Evolutionary conservation across 2,797 vertebrate genomes (phyloP).

Genomic region (Babyrousa celebensis): DNA sequence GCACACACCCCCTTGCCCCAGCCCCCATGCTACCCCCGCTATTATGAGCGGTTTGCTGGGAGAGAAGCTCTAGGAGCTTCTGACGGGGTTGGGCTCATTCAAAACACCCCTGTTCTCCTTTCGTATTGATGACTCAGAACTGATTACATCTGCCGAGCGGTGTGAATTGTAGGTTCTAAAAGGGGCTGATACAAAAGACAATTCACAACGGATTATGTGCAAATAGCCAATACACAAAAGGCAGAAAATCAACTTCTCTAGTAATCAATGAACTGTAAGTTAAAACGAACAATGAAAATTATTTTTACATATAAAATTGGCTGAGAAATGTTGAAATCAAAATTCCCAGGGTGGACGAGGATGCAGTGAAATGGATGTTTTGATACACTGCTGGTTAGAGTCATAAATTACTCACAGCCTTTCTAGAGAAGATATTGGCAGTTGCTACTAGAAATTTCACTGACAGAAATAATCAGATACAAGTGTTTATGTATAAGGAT

Average conservation of each 20-base stretch:
- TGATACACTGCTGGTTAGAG: neutral
- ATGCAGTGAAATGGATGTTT: slow-evolving; percentile 31
- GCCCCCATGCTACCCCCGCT: neutral
- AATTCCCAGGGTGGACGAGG: slow-evolving; percentile 55
- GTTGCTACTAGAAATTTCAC: slow-evolving; percentile 54
- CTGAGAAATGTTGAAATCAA: slow-evolving; percentile 70
- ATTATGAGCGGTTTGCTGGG: slow-evolving; percentile 50
- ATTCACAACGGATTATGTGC: slow-evolving; percentile 44
- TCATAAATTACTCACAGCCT: slow-evolving; percentile 51
- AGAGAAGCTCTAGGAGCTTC: slow-evolving; percentile 50
- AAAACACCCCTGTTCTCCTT: slow-evolving; percentile 52
- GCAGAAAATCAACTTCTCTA: slow-evolving; percentile 45
- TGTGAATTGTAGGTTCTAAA: slow-evolving; percentile 59
- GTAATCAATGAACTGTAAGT: slow-evolving; percentile 69
- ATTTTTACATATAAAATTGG: slow-evolving; percentile 45
- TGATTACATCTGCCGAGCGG: slow-evolving; percentile 65
- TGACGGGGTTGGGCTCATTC: slow-evolving; percentile 57
- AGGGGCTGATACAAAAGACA: slow-evolving; percentile 64
- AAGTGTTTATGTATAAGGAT: slow-evolving; percentile 28
- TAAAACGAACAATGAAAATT: slow-evolving; percentile 70
- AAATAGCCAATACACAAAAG: slow-evolving; percentile 68
- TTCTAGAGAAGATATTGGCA: slow-evolving; percentile 22
- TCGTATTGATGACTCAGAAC: slow-evolving; percentile 24
- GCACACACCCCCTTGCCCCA: too few species aligned
- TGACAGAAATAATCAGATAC: slow-evolving; percentile 32